phyloP scores from a whole-genome alignment of 2,113 vertebrate species.

The Mastomys natalensis region DNA sequence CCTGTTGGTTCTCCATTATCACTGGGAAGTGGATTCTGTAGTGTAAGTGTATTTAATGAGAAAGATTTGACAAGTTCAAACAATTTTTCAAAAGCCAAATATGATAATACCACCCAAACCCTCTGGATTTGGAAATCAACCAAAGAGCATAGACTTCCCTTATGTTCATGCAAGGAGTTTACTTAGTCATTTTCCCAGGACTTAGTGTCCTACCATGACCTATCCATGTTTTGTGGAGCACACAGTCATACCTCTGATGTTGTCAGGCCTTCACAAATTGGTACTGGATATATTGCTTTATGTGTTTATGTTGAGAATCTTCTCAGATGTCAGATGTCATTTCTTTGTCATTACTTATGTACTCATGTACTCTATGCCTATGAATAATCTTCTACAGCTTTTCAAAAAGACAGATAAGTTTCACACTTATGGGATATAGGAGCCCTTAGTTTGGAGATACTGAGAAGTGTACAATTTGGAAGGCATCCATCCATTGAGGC shows the following conservation, averaged over 20 bases:
- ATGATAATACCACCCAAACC: not conserved
- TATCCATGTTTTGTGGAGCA: fast-evolving
- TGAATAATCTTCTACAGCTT: not conserved
- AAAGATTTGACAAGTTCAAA: not conserved
- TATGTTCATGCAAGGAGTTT: not conserved
- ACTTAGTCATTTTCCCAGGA: not conserved
- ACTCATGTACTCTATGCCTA: not conserved
- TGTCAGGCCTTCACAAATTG: not conserved
- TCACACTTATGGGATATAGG: not conserved
- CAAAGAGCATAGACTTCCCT: not conserved
- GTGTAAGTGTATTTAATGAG: not conserved
- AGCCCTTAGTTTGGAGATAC: not conserved
- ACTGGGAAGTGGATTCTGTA: not conserved
- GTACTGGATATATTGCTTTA: not conserved
- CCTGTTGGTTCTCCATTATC: too few relatives aligned
- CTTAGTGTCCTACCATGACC: not conserved
- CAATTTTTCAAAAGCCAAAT: not conserved
- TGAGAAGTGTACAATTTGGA: not conserved
- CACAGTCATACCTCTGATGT: fast-evolving
- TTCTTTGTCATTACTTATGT: not conserved
- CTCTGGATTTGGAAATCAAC: too few relatives aligned
- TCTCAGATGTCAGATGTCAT: not conserved
- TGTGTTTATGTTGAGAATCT: not conserved
- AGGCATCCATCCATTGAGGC: not conserved
- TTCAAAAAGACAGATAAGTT: not conserved